Evolutionary conservation across 2,113 vertebrate genomes (phyloP).

Genomic region (Psammodynastes pulverulentus): DNA sequence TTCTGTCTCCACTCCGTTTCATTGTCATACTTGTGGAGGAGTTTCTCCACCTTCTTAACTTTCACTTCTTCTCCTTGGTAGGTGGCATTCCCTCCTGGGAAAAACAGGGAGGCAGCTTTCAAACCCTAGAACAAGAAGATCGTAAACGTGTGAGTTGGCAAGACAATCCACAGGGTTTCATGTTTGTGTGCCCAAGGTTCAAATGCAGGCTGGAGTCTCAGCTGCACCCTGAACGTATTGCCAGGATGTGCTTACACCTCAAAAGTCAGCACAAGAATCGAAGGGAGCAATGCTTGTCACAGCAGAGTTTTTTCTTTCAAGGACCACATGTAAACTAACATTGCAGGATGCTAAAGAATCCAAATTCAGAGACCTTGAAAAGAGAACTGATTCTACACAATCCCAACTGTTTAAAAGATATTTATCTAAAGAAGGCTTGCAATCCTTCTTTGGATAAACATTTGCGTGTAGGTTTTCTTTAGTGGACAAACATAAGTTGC

Average conservation of each 20-base stretch:
- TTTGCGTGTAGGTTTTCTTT: not conserved
- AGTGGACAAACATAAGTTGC: not conserved
- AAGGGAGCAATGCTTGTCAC: not conserved
- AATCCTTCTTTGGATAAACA: not conserved
- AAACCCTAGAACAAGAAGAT: conserved; percentile 73
- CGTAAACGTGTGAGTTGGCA: not conserved
- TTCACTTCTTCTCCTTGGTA: conserved; percentile 72
- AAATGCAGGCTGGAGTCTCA: not conserved
- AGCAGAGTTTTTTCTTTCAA: not conserved
- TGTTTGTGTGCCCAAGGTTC: not conserved
- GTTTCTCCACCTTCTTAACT: conserved; percentile 70
- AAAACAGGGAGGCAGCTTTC: conserved; percentile 84
- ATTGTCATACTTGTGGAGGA: conserved; percentile 69
- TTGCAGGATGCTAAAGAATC: not conserved
- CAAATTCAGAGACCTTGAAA: not conserved
- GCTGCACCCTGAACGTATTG: not conserved
- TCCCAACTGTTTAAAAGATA: not conserved
- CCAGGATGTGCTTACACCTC: no score
- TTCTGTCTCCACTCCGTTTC: conserved; percentile 79
- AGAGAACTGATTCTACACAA: not conserved
- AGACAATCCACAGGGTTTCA: not conserved
- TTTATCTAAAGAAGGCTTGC: not conserved
- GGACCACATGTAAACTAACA: not conserved
- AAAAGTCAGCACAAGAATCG: not conserved
- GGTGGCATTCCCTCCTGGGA: conserved; percentile 79